A percentile compares a stretch with the other conserved stretches of the same genome.
These are phyloP conservation scores for Gerris lacustris DNA, from an alignment of 2,888 invertebrate genomes.

Conservation along the genomic window DNA sequence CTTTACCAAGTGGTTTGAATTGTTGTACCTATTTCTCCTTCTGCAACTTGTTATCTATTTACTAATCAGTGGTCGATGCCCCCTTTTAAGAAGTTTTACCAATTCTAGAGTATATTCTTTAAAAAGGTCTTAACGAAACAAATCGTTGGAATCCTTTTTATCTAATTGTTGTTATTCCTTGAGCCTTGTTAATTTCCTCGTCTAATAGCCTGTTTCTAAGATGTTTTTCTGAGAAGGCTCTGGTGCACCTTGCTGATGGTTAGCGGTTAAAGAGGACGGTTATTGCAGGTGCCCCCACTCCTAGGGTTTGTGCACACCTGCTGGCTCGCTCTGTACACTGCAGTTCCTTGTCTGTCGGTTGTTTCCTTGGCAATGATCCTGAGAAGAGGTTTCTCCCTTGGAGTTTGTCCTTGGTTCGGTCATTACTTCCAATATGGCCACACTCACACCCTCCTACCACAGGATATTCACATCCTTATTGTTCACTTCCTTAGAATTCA, in stretches of 20 bases:
- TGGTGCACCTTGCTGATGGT: neutral
- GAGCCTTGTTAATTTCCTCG: too few species aligned
- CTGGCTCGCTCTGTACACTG: neutral
- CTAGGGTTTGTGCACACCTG: neutral
- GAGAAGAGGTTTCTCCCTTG: neutral
- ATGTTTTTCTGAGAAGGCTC: too few species aligned
- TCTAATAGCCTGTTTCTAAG: too few species aligned
- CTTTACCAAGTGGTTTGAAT: too few species aligned
- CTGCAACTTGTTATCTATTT: too few species aligned
- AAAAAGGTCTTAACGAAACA: too few species aligned
- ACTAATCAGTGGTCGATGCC: too few species aligned
- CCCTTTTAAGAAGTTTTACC: too few species aligned
- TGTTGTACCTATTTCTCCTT: too few species aligned
- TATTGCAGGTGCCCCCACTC: neutral
- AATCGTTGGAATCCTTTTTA: too few species aligned
- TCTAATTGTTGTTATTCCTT: too few species aligned
- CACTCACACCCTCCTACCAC: neutral
- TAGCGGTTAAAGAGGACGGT: neutral
- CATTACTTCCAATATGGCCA: conserved; percentile 16
- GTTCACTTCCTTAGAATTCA: conserved; percentile 8
- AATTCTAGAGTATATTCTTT: too few species aligned
- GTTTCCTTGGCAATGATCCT: conserved; percentile 8
- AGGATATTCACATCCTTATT: conserved; percentile 10
- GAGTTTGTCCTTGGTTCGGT: conserved; percentile 10
- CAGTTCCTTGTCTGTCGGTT: neutral